Evolutionary conservation across 2,888 invertebrate species (phyloP), one percentile per base, ranked within the genome.

Genomic region (Drosophila mayaguana): DNA sequence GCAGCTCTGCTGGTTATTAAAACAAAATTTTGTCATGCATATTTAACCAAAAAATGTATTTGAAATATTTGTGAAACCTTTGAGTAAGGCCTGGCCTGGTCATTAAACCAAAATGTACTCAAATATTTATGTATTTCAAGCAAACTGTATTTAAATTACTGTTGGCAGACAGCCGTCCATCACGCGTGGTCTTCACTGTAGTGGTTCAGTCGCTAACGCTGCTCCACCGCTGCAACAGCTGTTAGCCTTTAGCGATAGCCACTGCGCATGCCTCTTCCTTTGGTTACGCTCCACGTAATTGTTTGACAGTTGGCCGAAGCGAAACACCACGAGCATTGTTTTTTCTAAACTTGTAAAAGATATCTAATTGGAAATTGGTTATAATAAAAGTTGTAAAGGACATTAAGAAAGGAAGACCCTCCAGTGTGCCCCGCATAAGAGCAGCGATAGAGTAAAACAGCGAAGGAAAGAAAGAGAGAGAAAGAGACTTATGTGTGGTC

Each of bases 251-350:
- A 18, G 11, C 48, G 18, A 12, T 12, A 7, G 5, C 11, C 25
- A 74, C 32, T 66, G 86, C 86, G 89, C 86, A 89, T 86, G 86
- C 75, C 46, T 56, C 34, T 3, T 2, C 53, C 63, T 88, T 50
- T 80, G 43, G 71, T 7, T n/a, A 63, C 70, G 75, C 85, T 87
- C 80, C 85, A 88, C 79, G 87, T 88, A 68, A 70, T 42, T 72
- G 65, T 54, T 71, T 77, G 66, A 78, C 78, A 83, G 80, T 68
- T 83, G 69, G 1, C 50, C 22, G 18, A n/a, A 25, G 56, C 36
- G 42, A 34, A 38, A 25, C n/a, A 38, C 12, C 18, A 50, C 54
- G 38, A 25, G 54, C 54, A 18, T 36, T 48, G 22, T 43, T 40
- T 60, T 70, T 64, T 34, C 34, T 42, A 46, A 1, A 20, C 16